These are phyloP conservation scores for Drosophila pseudoobscura DNA, from an alignment of 1,140 invertebrate species.

Conservation along the genomic window DNA sequence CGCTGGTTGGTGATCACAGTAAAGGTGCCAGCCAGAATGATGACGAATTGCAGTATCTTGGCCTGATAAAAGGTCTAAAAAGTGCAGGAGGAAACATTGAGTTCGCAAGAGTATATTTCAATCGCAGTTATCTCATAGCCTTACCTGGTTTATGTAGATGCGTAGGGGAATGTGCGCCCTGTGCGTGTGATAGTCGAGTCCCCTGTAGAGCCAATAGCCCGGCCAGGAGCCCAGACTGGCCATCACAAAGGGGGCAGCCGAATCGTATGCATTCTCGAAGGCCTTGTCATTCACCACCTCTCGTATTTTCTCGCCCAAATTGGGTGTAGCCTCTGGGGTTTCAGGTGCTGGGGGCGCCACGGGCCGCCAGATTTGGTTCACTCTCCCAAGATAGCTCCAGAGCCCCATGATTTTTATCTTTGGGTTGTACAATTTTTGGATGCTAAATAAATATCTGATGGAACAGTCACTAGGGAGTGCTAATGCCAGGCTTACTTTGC, in stretches of 20 bases:
- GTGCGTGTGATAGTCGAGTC: slow-evolving; percentile 63
- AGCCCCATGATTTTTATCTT: slow-evolving; percentile 14
- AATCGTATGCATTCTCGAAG: slow-evolving; percentile 43
- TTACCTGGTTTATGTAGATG: slow-evolving; percentile 67
- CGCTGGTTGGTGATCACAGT: slow-evolving; percentile 22
- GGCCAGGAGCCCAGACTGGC: slow-evolving; percentile 69
- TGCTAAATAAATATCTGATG: not conserved
- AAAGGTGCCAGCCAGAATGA: slow-evolving; percentile 58
- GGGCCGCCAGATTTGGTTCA: not conserved
- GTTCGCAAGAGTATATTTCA: not conserved
- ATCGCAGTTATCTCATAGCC: not conserved
- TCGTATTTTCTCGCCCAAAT: slow-evolving; percentile 60
- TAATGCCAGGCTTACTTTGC: slow-evolving; percentile 16
- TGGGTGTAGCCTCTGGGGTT: slow-evolving; percentile 15
- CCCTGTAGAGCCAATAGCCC: slow-evolving; percentile 66
- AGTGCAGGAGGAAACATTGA: not conserved
- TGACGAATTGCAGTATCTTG: slow-evolving; percentile 64
- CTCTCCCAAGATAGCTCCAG: not conserved
- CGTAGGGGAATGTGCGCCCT: slow-evolving; percentile 54
- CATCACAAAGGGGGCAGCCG: slow-evolving; percentile 55
- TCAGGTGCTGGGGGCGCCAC: too few species aligned
- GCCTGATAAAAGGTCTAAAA: slow-evolving; percentile 71
- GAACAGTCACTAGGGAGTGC: not conserved
- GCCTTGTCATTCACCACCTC: slow-evolving; percentile 48
- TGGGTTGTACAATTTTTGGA: not conserved